These are phyloP conservation scores for Ctenosaura bakeri DNA, from an alignment of 2,797 vertebrate genomes.

Conservation along the genomic window DNA sequence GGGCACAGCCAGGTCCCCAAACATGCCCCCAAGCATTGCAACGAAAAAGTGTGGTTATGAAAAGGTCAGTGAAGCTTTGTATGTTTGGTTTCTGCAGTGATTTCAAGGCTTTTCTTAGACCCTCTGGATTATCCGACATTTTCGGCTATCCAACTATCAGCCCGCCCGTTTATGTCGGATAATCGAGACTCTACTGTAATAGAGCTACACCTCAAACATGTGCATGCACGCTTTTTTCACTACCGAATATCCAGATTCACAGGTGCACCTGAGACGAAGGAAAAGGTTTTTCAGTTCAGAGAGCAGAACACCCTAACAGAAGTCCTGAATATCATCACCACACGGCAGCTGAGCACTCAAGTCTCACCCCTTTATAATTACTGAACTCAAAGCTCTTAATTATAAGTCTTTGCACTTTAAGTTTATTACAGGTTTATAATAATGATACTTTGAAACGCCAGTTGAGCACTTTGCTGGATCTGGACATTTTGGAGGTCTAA, in stretches of 20 bases:
- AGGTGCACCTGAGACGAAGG: not conserved
- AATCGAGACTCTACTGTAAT: too few relatives aligned
- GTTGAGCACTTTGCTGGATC: not conserved
- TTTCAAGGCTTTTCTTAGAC: too few relatives aligned
- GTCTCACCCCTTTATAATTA: not conserved
- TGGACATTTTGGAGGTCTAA: not conserved
- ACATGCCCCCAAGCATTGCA: too few relatives aligned
- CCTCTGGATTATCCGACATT: too few relatives aligned
- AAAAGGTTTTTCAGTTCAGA: not conserved
- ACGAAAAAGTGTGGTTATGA: too few relatives aligned
- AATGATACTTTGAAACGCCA: not conserved
- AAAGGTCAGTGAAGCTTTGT: too few relatives aligned
- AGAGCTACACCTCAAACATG: not conserved
- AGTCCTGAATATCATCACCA: not conserved
- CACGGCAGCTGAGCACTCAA: not conserved
- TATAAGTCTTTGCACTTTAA: not conserved
- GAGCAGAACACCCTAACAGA: not conserved
- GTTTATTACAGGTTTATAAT: not conserved
- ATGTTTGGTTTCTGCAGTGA: too few relatives aligned
- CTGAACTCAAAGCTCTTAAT: not conserved
- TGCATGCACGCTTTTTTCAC: not conserved
- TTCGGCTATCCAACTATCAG: too few relatives aligned
- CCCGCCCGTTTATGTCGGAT: too few relatives aligned
- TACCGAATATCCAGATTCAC: not conserved
- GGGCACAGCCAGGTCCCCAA: too few relatives aligned